These are phyloP conservation scores for Aradophagus sp. DNA, from an alignment of 1,140 invertebrate genomes.

Conservation along the genomic window DNA sequence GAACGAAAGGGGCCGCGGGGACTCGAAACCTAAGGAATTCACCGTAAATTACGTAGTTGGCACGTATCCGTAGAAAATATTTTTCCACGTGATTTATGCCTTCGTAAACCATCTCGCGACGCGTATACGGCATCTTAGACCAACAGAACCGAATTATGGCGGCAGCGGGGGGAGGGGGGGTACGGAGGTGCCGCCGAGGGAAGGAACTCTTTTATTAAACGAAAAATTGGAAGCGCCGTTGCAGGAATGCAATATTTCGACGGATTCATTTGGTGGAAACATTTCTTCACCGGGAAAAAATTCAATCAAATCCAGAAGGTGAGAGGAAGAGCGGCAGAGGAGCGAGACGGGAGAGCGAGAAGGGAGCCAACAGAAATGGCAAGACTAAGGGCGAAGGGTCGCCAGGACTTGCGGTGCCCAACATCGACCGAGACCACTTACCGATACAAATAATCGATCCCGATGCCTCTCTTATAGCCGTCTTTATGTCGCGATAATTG, in stretches of 20 bases:
- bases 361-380: conserved; percentile 53
- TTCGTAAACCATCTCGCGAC: conserved; percentile 57
- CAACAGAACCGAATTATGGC: conserved; percentile 55
- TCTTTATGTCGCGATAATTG: conserved; percentile 21
- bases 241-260: conserved; percentile 76
- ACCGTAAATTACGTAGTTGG: conserved; percentile 52
- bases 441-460: conserved; percentile 38
- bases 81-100: conserved; percentile 57
- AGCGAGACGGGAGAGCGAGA: conserved; percentile 39
- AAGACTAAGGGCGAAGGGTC: conserved; percentile 43
- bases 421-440: conserved; percentile 34
- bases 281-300: conserved; percentile 74
- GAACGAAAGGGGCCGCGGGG: conserved; percentile 22
- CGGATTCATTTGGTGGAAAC: conserved; percentile 76
- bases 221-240: conserved; percentile 72
- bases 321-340: conserved; percentile 62
- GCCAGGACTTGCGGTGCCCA: conserved; percentile 27
- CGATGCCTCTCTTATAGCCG: conserved; percentile 13
- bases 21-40: conserved; percentile 43
- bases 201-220: conserved; percentile 72
- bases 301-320: conserved; percentile 75
- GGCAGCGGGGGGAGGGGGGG: conserved; percentile 51
- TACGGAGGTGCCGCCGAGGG: conserved; percentile 59
- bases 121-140: conserved; percentile 57
- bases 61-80: conserved; percentile 55